Conservation (phyloP, 2,113 vertebrate species). For the Nansenia antarctica region DNA sequence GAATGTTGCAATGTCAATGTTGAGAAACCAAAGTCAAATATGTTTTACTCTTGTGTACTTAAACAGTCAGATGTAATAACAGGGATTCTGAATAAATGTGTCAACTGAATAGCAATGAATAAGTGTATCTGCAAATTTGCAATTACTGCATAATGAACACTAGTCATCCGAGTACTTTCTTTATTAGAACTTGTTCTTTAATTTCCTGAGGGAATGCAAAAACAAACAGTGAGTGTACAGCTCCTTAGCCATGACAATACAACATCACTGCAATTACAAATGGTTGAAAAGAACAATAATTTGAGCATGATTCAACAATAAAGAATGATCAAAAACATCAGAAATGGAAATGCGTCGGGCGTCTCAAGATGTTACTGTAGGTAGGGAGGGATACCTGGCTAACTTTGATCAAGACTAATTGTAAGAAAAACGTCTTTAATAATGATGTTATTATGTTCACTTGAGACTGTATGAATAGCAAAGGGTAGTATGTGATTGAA, state of each 20-base stretch:
- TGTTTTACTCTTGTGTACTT: too few species aligned
- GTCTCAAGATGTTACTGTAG: background rate
- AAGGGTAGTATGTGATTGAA: too few species aligned
- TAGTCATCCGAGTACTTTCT: conserved; percentile 46
- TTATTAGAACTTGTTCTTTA: conserved; percentile 58
- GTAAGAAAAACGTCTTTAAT: too few species aligned
- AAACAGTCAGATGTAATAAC: too few species aligned
- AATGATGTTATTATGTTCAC: too few species aligned
- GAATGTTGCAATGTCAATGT: too few species aligned
- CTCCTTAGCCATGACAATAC: conserved; percentile 15
- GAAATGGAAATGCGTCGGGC: background rate
- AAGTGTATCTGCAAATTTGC: background rate
- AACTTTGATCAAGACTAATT: background rate
- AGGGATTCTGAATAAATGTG: too few species aligned
- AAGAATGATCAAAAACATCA: background rate
- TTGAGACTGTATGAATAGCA: too few species aligned
- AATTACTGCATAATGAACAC: conserved; percentile 7
- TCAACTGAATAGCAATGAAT: conserved; percentile 8
- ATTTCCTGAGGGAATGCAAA: conserved; percentile 52
- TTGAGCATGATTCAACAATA: background rate
- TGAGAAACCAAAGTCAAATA: too few species aligned
- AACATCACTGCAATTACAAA: conserved; percentile 26
- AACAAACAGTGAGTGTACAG: conserved; percentile 9
- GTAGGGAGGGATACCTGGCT: background rate
- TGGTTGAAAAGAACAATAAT: background rate